phyloP scores from a whole-genome alignment of 1,140 invertebrate species.

The Rhynchophorus ferrugineus region DNA sequence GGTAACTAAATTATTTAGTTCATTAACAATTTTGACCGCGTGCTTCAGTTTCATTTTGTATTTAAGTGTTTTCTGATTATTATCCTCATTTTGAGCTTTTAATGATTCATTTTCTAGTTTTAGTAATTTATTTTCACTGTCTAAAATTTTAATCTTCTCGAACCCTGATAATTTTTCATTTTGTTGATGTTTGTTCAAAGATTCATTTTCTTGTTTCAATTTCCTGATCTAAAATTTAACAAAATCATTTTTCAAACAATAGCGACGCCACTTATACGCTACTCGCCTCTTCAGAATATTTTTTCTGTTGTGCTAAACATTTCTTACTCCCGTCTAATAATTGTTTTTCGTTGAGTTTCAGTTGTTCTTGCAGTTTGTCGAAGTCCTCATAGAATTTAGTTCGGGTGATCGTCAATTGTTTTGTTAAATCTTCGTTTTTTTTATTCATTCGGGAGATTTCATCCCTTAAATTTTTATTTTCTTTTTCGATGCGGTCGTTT shows the following conservation, averaged over 20 bases:
- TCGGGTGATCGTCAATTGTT: background rate
- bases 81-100: conserved; percentile 7
- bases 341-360: conserved; percentile 8
- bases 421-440: conserved; percentile 5
- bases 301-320: conserved; percentile 15
- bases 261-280: background rate
- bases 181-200: background rate
- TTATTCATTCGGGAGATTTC: conserved; percentile 3
- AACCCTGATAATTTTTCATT: background rate
- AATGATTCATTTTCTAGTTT: conserved; percentile 9
- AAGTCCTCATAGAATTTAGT: conserved; percentile 7
- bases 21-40: conserved; percentile 15
- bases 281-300: conserved; percentile 10
- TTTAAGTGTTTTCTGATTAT: conserved; percentile 3
- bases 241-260: too few species aligned
- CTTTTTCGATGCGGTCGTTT: conserved; percentile 5
- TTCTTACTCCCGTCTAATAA: conserved; percentile 13
- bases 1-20: conserved; percentile 11
- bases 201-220: conserved; percentile 8
- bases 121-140: conserved; percentile 9
- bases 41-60: conserved; percentile 15
- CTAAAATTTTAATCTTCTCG: conserved; percentile 8
- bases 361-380: conserved; percentile 11
- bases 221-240: conserved; percentile 8
- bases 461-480: conserved; percentile 4